Percentiles rank a stretch among this genome's conserved stretches.
These are phyloP conservation scores for Agrypnia vestita DNA, from an alignment of 1,140 invertebrate species.

Conservation along the genomic window DNA sequence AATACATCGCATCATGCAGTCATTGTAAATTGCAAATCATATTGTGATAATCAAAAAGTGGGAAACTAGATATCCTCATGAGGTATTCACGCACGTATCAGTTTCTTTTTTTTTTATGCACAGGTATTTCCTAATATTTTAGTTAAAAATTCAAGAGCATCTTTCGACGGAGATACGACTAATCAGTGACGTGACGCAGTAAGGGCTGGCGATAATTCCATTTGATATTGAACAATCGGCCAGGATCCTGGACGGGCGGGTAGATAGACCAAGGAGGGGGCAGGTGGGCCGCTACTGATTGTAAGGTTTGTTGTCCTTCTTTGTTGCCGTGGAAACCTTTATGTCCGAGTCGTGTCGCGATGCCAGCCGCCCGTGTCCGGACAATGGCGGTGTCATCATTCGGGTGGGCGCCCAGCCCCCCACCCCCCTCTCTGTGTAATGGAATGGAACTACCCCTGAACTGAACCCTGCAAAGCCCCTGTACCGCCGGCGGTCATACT, in stretches of 20 bases:
- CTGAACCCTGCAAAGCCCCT: background rate
- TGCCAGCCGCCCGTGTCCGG: conserved; percentile 45
- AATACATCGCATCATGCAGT: no score
- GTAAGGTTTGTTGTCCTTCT: conserved; percentile 61
- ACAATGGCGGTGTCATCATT: conserved; percentile 60
- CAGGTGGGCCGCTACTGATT: conserved; percentile 52
- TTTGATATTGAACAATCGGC: conserved; percentile 30
- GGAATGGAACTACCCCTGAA: conserved; percentile 42
- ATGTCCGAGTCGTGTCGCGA: conserved; percentile 60
- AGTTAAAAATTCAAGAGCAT: no score
- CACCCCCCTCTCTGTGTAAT: conserved; percentile 32
- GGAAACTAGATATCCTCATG: no score
- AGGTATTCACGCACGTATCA: no score
- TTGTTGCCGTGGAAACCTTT: conserved; percentile 60
- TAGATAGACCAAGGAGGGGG: conserved; percentile 43
- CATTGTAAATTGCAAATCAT: no score
- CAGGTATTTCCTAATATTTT: no score
- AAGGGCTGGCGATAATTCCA: background rate
- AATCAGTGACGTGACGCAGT: background rate
- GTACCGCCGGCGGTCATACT: background rate
- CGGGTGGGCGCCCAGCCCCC: conserved; percentile 2
- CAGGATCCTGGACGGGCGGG: conserved; percentile 25
- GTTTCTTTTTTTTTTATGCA: no score
- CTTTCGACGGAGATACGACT: background rate
- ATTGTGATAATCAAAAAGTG: no score